phyloP scores from a whole-genome alignment of 2,888 invertebrate genomes.

The Pristionchus exspectatus region DNA sequence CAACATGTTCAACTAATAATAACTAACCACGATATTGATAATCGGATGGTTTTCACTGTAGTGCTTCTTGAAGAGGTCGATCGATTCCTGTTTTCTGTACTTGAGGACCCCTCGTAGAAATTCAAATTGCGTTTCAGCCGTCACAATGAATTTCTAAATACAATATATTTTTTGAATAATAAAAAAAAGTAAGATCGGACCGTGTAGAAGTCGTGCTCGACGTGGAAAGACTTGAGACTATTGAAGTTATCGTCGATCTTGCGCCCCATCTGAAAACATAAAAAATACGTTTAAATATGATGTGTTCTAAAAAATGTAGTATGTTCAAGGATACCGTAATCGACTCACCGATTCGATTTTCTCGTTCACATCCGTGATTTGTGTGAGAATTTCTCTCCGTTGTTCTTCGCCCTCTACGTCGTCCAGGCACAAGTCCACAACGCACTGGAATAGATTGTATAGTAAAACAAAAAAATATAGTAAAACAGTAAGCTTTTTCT shows the following conservation, averaged over 20 bases:
- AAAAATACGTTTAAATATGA: neutral
- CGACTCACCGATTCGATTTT: neutral
- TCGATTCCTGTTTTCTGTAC: neutral
- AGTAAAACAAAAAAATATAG: too few species aligned
- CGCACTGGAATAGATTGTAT: too few species aligned
- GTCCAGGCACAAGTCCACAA: too few species aligned
- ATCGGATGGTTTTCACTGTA: neutral
- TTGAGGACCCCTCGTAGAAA: neutral
- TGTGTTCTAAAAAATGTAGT: neutral
- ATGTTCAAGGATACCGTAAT: neutral
- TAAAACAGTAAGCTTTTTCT: too few species aligned
- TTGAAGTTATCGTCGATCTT: neutral
- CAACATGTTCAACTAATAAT: too few species aligned
- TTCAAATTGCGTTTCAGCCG: neutral
- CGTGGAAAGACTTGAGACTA: neutral
- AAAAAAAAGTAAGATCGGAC: neutral
- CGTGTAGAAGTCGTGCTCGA: constrained; percentile 8
- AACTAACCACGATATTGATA: neutral
- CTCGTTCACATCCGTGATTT: neutral
- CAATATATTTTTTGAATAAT: neutral
- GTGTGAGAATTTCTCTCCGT: neutral
- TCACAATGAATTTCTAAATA: neutral
- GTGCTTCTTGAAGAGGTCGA: neutral
- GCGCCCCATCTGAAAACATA: neutral
- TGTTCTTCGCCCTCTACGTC: neutral